Conservation (phyloP, 2,113 vertebrate species). For the Muntiacus muntjak region DNA sequence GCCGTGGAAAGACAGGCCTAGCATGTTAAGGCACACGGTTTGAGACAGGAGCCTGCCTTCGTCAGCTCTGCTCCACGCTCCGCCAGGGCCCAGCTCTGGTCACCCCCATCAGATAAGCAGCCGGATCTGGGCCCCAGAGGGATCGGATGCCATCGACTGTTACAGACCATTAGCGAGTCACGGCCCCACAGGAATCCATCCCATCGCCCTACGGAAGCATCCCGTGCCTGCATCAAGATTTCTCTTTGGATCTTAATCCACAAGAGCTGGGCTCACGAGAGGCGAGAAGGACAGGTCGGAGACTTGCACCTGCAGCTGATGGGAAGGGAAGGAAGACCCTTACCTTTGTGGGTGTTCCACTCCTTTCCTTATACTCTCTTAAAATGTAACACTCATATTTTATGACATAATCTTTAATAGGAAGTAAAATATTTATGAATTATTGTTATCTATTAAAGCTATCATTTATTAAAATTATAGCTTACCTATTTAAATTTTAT, state of each 20-base stretch:
- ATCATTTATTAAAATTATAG: constrained; percentile 45
- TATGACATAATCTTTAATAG: constrained; percentile 44
- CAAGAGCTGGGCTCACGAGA: not conserved
- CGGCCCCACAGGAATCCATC: constrained; percentile 72
- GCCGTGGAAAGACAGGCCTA: not conserved
- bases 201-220: constrained; percentile 60
- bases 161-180: constrained; percentile 81
- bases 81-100: constrained; percentile 75
- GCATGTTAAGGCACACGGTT: constrained; percentile 37
- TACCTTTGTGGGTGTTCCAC: not conserved
- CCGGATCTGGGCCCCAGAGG: constrained; percentile 58
- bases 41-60: constrained; percentile 67
- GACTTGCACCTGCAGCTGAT: rapidly evolving
- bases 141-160: constrained; percentile 60
- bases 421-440: constrained; percentile 51
- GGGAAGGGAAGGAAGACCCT: not conserved
- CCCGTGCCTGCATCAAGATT: constrained; percentile 68
- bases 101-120: constrained; percentile 81
- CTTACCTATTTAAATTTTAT: constrained; percentile 18
- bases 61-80: constrained; percentile 74
- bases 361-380: not conserved
- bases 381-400: constrained; percentile 28
- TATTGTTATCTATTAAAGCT: constrained; percentile 50
- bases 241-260: not conserved
- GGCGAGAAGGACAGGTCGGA: too few species aligned